phyloP scores from a whole-genome alignment of 53 echinoderm and acorn worm genomes.

The Holothuria scabra region DNA sequence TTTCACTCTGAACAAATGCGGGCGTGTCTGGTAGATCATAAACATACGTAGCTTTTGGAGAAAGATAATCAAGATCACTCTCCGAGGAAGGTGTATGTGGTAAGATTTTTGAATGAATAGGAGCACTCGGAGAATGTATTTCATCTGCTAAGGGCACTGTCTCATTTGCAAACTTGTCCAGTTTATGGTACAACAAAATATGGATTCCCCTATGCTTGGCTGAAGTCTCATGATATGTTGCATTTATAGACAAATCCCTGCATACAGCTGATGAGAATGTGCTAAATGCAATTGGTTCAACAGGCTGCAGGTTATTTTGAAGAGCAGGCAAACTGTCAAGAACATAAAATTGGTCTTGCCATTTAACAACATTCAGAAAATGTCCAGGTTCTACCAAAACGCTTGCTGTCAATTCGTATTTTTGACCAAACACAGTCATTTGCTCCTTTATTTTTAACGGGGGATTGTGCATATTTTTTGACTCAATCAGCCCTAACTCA shows the following conservation, averaged over 20 bases:
- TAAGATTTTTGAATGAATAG: no score
- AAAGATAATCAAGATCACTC: no score
- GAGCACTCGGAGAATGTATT: no score
- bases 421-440: not conserved
- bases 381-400: conserved; percentile 9
- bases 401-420: not conserved
- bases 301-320: not conserved
- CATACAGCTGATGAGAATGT: not conserved
- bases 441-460: no score
- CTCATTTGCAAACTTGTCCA: no score
- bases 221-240: not conserved
- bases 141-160: no score
- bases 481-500: no score
- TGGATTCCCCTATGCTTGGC: not conserved
- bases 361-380: conserved; percentile 3
- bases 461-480: no score
- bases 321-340: not conserved
- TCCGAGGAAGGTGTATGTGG: no score
- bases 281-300: not conserved
- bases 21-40: no score
- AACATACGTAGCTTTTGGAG: no score
- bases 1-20: no score
- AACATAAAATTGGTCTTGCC: not conserved
- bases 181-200: not conserved
- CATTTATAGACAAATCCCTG: not conserved